Evolutionary conservation across 2,113 vertebrate species (phyloP).

Genomic region (Marmota monax): DNA sequence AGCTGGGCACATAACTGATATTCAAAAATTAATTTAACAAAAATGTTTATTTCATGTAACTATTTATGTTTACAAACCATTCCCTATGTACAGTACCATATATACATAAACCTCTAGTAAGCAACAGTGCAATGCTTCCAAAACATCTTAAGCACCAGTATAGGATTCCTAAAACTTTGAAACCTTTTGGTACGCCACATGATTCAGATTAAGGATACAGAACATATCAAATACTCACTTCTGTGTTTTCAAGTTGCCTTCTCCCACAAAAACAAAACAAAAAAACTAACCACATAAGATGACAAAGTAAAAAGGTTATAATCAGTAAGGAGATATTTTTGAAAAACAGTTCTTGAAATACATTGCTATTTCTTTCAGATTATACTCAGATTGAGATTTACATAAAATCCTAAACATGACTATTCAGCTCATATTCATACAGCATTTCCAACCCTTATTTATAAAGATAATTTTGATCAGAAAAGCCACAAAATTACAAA

Average conservation of each 20-base stretch:
- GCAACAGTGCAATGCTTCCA: conserved; percentile 83
- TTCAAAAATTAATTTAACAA: conserved; percentile 85
- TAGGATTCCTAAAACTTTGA: conserved; percentile 80
- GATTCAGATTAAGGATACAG: conserved; percentile 80
- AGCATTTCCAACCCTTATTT: conserved; percentile 52
- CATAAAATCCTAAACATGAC: conserved; percentile 54
- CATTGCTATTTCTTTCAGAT: conserved; percentile 63
- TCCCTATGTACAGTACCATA: conserved; percentile 86
- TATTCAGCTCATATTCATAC: conserved; percentile 14
- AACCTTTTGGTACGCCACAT: conserved; percentile 81
- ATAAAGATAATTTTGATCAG: conserved; percentile 71
- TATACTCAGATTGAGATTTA: conserved; percentile 68
- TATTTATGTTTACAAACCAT: conserved; percentile 86
- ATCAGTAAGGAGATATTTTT: conserved; percentile 24
- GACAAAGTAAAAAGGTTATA: conserved; percentile 74
- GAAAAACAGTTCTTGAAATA: conserved; percentile 66
- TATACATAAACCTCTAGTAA: conserved; percentile 83
- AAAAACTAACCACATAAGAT: conserved; percentile 77
- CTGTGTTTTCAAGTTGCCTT: conserved; percentile 33
- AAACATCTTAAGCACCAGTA: conserved; percentile 79
- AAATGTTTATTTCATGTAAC: conserved; percentile 87
- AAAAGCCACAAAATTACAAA: conserved; percentile 1
- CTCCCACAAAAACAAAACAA: neutral
- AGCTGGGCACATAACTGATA: conserved; percentile 78
- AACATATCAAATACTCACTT: conserved; percentile 69